Percentiles rank a stretch among this genome's conserved stretches.
These are phyloP conservation scores for Agonum fuliginosum DNA, from an alignment of 2,888 invertebrate species.

Conservation along the genomic window DNA sequence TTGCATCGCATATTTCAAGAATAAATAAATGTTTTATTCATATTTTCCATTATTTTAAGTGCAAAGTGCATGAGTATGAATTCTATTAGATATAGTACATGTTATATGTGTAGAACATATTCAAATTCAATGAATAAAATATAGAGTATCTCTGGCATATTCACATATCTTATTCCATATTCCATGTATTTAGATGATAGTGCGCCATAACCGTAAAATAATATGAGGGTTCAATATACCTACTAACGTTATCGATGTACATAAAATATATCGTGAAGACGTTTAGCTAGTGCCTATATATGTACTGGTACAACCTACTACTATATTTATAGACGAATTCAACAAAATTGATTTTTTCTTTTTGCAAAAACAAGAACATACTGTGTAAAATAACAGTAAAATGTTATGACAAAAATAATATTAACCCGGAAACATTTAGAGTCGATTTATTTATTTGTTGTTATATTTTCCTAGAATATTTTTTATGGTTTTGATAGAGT, in stretches of 20 bases:
- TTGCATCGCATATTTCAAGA: no score
- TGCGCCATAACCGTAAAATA: conserved; percentile 27
- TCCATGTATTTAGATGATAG: conserved; percentile 29
- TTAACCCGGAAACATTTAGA: no score
- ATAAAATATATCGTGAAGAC: conserved; percentile 7
- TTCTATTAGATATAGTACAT: no score
- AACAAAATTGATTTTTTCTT: conserved; percentile 9
- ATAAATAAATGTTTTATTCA: no score
- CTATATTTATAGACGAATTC: background rate
- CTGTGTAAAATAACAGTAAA: no score
- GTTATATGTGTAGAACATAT: background rate
- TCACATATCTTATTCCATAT: conserved; percentile 36
- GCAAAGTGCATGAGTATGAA: no score
- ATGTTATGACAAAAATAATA: no score
- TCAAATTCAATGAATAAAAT: conserved; percentile 13
- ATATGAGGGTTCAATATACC: conserved; percentile 37
- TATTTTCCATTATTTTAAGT: no score
- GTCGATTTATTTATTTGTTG: no score
- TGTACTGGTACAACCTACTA: background rate
- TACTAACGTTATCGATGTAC: conserved; percentile 12
- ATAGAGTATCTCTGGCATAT: background rate
- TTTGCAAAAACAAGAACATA: no score
- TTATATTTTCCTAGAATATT: no score
- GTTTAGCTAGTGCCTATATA: conserved; percentile 5
- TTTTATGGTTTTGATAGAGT: no score